Base-by-base conservation (phyloP, 2,113 vertebrate genomes). In the Perccottus glenii region DNA sequence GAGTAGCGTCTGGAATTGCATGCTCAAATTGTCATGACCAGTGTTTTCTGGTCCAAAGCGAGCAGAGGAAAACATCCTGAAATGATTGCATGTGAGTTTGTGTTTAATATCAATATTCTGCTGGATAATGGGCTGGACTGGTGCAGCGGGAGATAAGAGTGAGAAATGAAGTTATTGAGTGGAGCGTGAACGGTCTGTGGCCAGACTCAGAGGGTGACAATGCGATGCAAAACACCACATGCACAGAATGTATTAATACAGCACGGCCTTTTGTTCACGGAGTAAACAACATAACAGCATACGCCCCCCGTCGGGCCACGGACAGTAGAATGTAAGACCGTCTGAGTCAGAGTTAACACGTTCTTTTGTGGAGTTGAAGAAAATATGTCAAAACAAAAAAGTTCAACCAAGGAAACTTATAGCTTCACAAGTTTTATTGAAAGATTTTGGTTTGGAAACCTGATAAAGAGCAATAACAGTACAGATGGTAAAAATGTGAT, bases 191-290 rank as follows among this genome's bases (percentile, higher is more conserved):
- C 19, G 8, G 38, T 40, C 5, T 40, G 2, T 40, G 38, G 38
- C 5, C 5, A 40, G 38, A 40, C 8, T 40, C 38, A 40, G 38
- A 40, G 8, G 8, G 38, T 8, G 38, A 40, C 38, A 40, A 40
- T 40, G 38, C 8, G 33, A 52, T 32, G 19, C 16, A 52, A 33
- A 52, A 52, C 50, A 52, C 50, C 50, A 52, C 50, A 52, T 52
- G 50, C 50, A 33, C 50, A 52, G 2, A 52, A 33, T 52, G 50
- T 52, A 32, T 11, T 1, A 10, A 33, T 52, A 52, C 19, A 52
- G 12, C 11, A 27, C 12, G 9, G 27, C 12, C 19, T 52, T 52
- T 52, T 27, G 19, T 27, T 27, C 19, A 27, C 19, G 19, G 19
- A 27, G 50, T 52, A 32, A 52, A 52, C 32, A 52, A 32, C 50